These are phyloP conservation scores for Nesidiocoris tenuis DNA, from an alignment of 2,888 invertebrate genomes.

Conservation along the genomic window DNA sequence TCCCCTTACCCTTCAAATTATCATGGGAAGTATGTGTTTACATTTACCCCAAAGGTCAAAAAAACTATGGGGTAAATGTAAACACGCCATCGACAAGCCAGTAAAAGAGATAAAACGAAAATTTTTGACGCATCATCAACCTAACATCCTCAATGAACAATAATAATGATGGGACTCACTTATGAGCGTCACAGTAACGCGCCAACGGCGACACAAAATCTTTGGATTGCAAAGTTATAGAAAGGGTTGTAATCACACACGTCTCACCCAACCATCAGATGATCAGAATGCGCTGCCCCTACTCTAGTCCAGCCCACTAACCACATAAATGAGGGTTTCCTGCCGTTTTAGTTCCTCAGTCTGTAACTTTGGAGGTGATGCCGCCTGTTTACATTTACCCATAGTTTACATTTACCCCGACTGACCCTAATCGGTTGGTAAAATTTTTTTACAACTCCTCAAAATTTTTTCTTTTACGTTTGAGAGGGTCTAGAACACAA, in stretches of 20 bases:
- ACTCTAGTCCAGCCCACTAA: not conserved
- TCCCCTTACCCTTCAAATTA: too few species aligned
- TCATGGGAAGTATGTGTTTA: not conserved
- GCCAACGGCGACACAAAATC: too few species aligned
- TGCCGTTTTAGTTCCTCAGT: too few species aligned
- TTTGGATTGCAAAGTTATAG: not conserved
- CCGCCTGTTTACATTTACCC: too few species aligned
- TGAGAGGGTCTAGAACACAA: too few species aligned
- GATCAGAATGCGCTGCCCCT: not conserved
- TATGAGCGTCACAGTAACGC: not conserved
- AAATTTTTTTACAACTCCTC: too few species aligned
- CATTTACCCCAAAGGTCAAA: not conserved
- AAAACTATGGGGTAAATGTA: constrained; percentile 9
- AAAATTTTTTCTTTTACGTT: too few species aligned
- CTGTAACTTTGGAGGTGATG: too few species aligned
- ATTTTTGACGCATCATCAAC: constrained; percentile 21
- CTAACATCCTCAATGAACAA: constrained; percentile 23
- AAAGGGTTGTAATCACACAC: not conserved
- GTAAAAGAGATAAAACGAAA: constrained; percentile 23
- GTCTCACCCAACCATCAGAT: not conserved
- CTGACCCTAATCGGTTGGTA: too few species aligned
- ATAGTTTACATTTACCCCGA: too few species aligned
- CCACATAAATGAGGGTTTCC: not conserved
- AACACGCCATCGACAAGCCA: constrained; percentile 21
- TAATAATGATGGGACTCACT: constrained; percentile 10